Conservation (phyloP, 92 coral and sea anemone genomes). For the Anthopleura xanthogrammica region DNA sequence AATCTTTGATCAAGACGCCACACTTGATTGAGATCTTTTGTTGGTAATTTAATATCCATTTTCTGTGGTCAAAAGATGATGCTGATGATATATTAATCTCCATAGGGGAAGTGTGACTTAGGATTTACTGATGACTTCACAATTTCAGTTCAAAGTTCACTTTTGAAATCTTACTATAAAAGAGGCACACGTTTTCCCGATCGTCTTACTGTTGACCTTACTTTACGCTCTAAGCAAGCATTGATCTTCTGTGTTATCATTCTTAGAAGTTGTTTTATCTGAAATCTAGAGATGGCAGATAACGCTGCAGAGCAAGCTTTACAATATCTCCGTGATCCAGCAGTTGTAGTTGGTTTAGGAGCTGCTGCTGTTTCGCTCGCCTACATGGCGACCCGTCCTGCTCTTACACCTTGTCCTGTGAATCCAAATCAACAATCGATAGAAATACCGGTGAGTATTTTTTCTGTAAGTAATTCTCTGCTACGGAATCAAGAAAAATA, state of each 20-base stretch:
- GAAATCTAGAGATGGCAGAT: slow-evolving; percentile 51
- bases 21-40: neutral
- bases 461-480: neutral
- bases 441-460: slow-evolving; percentile 71
- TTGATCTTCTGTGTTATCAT: neutral
- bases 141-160: slow-evolving; percentile 28
- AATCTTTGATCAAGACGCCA: slow-evolving; percentile 1
- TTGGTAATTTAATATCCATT: neutral
- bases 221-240: neutral
- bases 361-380: slow-evolving; percentile 66
- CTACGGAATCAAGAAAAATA: neutral
- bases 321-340: slow-evolving; percentile 77
- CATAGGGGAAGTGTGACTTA: slow-evolving; percentile 4
- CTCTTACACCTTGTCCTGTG: slow-evolving; percentile 75
- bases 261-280: neutral
- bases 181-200: neutral
- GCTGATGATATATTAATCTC: neutral
- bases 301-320: slow-evolving; percentile 66
- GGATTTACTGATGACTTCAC: neutral
- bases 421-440: slow-evolving; percentile 73
- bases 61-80: neutral
- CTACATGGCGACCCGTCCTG: slow-evolving; percentile 72
- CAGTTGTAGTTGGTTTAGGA: slow-evolving; percentile 76
- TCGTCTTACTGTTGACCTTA: neutral
- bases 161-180: neutral